These are phyloP conservation scores for Rhinopomastus cyanomelas DNA, from an alignment of 2,113 vertebrate genomes.

Conservation along the genomic window DNA sequence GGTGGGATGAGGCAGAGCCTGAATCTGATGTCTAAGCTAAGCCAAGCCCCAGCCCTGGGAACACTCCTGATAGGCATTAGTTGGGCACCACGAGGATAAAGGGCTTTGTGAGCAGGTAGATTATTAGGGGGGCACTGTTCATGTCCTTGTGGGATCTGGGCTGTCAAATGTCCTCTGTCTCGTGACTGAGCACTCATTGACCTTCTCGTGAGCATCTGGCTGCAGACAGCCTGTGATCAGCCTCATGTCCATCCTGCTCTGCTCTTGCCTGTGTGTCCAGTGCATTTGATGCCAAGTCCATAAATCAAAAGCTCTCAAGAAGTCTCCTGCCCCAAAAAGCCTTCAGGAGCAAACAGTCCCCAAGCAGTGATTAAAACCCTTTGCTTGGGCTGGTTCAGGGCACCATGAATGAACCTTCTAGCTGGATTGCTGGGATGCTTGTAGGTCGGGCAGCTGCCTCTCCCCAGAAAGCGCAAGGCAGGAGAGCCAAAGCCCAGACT, in stretches of 20 bases:
- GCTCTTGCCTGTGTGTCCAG: not conserved
- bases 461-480: not conserved
- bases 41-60: accelerated
- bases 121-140: not conserved
- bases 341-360: not conserved
- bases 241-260: not conserved
- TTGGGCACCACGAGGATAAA: not conserved
- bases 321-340: not conserved
- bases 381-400: not conserved
- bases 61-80: not conserved
- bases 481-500: not conserved
- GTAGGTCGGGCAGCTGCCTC: not conserved
- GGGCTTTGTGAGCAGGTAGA: accelerated
- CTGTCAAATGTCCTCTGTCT: not conserved
- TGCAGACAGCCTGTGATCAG: not conserved
- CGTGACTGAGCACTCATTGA: not conserved
- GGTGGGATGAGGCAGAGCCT: not conserved
- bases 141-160: not conserved
- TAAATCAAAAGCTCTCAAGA: conserved; percentile 36
- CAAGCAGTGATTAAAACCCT: not conserved
- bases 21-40: not conserved
- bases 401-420: not conserved
- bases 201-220: accelerated
- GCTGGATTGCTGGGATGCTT: accelerated
- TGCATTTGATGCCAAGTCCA: not conserved